Percentiles rank a stretch among this genome's conserved stretches.
Evolutionary conservation across 2,797 vertebrate genomes (phyloP).

Genomic region (Eurystomus glaucurus): DNA sequence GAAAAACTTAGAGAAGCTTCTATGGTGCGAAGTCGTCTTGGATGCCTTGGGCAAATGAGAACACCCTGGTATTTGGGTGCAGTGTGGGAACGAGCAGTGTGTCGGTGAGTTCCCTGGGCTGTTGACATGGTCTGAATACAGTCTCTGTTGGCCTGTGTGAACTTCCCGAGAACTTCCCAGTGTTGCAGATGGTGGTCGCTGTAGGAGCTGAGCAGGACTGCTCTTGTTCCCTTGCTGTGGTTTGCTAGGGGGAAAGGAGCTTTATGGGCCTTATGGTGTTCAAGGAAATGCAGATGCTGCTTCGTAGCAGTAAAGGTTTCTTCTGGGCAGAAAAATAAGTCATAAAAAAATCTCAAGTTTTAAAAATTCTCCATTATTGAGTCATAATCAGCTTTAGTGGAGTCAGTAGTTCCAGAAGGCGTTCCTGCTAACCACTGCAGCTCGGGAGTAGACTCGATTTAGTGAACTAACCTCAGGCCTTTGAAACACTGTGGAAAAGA

Average conservation of each 20-base stretch:
- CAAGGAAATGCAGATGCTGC: neutral
- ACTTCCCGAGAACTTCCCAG: neutral
- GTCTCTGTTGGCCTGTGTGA: accelerated
- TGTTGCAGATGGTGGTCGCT: neutral
- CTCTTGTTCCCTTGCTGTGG: neutral
- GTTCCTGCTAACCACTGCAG: neutral
- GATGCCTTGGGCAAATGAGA: accelerated
- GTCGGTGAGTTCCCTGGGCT: neutral
- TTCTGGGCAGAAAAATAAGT: neutral
- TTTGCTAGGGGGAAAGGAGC: neutral
- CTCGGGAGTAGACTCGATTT: neutral
- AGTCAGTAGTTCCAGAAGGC: neutral
- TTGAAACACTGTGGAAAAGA: neutral
- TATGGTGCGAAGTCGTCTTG: accelerated
- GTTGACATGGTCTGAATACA: accelerated
- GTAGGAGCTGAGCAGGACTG: neutral
- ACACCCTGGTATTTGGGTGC: accelerated
- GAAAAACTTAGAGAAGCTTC: accelerated
- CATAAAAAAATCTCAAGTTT: neutral
- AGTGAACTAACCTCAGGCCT: neutral
- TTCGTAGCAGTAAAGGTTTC: neutral
- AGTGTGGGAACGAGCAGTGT: accelerated
- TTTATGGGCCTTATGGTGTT: neutral
- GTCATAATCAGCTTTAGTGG: neutral
- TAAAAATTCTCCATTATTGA: neutral